These are phyloP conservation scores for Deroplatys truncata DNA, from an alignment of 2,888 invertebrate genomes.

Conservation along the genomic window DNA sequence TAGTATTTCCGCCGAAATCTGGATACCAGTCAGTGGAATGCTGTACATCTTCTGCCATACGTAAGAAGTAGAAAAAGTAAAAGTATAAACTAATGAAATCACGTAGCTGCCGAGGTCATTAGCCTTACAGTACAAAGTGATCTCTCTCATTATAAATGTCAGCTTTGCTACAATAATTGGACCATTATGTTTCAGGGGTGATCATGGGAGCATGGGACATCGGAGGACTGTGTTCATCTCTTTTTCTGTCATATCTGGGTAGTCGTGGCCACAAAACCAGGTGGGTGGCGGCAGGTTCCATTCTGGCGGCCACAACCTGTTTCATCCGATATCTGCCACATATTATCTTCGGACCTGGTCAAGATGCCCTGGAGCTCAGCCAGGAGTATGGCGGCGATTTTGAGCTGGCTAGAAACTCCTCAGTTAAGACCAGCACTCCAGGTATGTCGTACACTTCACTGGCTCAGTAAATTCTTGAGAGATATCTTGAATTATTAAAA, in stretches of 20 bases:
- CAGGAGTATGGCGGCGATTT: slow-evolving; percentile 26
- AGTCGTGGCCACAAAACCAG: slow-evolving; percentile 55
- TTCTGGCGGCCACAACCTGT: slow-evolving; percentile 52
- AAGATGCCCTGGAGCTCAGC: slow-evolving; percentile 33
- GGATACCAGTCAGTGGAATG: no score
- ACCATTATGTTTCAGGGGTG: slow-evolving; percentile 5
- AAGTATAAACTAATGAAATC: no score
- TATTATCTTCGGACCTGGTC: slow-evolving; percentile 35
- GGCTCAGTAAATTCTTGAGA: no score
- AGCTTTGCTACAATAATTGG: no score
- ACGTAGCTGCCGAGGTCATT: no score
- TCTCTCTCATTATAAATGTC: no score
- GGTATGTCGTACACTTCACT: no score
- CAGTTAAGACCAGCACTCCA: background rate
- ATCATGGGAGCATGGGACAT: slow-evolving; percentile 21
- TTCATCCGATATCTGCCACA: slow-evolving; percentile 43
- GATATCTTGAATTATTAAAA: no score
- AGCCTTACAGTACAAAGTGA: no score
- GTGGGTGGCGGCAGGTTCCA: slow-evolving; percentile 63
- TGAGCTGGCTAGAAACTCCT: slow-evolving; percentile 8
- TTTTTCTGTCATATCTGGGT: slow-evolving; percentile 35
- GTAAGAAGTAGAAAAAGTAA: no score
- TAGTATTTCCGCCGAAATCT: no score
- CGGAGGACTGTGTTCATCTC: slow-evolving; percentile 22
- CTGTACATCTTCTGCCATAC: no score